Evolutionary conservation across 1,140 invertebrate species (phyloP).

Genomic region (Luehdorfia chinensis): DNA sequence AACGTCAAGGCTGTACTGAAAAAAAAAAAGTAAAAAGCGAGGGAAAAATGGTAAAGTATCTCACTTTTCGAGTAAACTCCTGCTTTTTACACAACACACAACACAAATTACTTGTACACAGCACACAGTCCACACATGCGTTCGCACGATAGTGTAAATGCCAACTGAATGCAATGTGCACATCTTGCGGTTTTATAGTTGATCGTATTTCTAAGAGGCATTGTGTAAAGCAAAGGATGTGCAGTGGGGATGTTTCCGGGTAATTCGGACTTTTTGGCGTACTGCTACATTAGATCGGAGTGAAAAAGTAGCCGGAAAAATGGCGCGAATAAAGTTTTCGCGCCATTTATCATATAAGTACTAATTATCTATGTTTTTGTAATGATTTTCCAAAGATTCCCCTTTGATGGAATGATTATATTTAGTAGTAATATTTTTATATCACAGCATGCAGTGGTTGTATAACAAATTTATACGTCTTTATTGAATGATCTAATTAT

Average conservation of each 20-base stretch:
- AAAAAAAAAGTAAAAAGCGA: conserved; percentile 10
- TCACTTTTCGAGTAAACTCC: conserved; percentile 11
- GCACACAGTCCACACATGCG: conserved; percentile 8
- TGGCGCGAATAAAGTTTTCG: background rate
- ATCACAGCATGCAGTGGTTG: too few species aligned
- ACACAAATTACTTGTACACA: conserved; percentile 6
- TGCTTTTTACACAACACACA: conserved; percentile 15
- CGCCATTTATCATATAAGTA: too few species aligned
- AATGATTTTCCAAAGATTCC: too few species aligned
- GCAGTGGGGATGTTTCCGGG: conserved; percentile 16
- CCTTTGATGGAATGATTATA: too few species aligned
- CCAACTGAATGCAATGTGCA: conserved; percentile 3
- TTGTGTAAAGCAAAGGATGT: conserved; percentile 11
- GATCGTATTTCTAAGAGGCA: conserved; percentile 16
- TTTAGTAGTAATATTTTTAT: too few species aligned
- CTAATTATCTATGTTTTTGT: too few species aligned
- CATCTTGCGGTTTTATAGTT: conserved; percentile 15
- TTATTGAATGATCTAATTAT: too few species aligned
- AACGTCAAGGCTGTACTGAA: background rate
- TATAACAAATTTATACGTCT: too few species aligned
- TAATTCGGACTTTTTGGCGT: conserved; percentile 6
- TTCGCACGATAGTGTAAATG: background rate
- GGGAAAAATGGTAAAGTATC: conserved; percentile 7
- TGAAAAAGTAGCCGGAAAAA: conserved; percentile 6
- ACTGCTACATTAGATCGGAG: background rate